Evolutionary conservation across 2,113 vertebrate species (phyloP).

Genomic region (Marmota monax): DNA sequence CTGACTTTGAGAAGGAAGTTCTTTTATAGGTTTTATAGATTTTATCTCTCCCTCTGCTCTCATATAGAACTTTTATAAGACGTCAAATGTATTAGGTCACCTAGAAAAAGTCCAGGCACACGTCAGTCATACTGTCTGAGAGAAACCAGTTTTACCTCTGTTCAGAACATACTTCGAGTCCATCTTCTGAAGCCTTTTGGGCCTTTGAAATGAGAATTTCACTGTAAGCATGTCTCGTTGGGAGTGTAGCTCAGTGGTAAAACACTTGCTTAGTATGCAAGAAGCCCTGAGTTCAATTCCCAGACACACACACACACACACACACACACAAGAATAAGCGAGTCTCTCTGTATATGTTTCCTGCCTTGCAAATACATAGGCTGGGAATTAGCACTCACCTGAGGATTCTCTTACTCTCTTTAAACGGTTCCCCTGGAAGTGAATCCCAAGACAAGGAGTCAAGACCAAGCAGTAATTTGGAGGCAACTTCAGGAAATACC

Average conservation of each 20-base stretch:
- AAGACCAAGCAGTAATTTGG: neutral
- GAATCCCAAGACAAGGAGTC: neutral
- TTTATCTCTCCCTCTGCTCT: neutral
- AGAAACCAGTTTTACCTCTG: neutral
- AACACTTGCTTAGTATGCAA: too few relatives aligned
- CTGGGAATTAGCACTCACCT: neutral
- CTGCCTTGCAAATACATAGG: neutral
- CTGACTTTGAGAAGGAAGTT: neutral
- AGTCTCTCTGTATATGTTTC: neutral
- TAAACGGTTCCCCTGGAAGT: neutral
- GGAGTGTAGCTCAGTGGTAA: too few relatives aligned
- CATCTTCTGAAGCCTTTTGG: fast-evolving
- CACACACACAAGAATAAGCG: too few relatives aligned
- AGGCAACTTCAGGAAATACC: neutral
- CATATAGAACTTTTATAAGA: neutral
- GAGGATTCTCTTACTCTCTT: neutral
- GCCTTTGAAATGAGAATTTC: neutral
- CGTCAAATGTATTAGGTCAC: neutral
- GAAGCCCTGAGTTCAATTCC: too few relatives aligned
- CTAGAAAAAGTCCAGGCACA: neutral
- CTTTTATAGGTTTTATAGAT: neutral
- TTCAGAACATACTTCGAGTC: neutral
- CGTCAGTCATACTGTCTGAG: neutral
- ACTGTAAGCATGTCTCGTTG: neutral
- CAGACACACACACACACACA: too few relatives aligned